Percentiles rank a stretch among this genome's conserved stretches.
phyloP scores from a whole-genome alignment of 1,140 invertebrate species.

The Schmidtea mediterranea region DNA sequence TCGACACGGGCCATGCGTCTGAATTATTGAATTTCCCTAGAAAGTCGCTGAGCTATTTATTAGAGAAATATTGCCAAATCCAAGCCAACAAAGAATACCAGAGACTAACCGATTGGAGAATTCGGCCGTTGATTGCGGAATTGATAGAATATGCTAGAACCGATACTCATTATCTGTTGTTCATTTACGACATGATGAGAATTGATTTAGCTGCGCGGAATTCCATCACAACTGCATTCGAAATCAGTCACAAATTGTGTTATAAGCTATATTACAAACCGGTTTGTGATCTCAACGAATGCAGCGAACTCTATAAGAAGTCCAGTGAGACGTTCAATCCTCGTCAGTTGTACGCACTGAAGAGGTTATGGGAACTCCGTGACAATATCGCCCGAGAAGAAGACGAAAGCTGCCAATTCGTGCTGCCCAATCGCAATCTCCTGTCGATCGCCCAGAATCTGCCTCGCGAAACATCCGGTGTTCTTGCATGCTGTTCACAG shows the following conservation, averaged over 20 bases:
- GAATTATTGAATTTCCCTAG: conserved; percentile 39
- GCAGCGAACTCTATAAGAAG: conserved; percentile 44
- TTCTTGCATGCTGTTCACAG: not conserved
- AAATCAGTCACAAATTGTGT: conserved; percentile 44
- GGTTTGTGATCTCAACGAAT: conserved; percentile 39
- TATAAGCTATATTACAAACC: conserved; percentile 46
- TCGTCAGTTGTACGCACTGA: conserved; percentile 49
- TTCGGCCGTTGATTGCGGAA: conserved; percentile 55
- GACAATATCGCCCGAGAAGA: conserved; percentile 51
- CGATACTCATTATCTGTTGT: conserved; percentile 81
- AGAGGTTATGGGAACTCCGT: conserved; percentile 57
- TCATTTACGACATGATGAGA: conserved; percentile 55
- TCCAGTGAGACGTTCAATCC: conserved; percentile 55
- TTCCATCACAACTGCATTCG: conserved; percentile 39
- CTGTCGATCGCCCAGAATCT: conserved; percentile 60
- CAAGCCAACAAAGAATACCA: conserved; percentile 64
- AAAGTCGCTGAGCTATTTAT: conserved; percentile 46
- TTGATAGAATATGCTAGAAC: conserved; percentile 60
- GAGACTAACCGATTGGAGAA: conserved; percentile 67
- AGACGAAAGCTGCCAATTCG: conserved; percentile 59
- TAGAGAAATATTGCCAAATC: conserved; percentile 49
- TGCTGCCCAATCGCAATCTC: conserved; percentile 81
- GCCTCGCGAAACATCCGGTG: conserved; percentile 27
- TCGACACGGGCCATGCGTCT: conserved; percentile 71
- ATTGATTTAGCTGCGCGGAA: conserved; percentile 48